These are phyloP conservation scores for Phrixothrix hirtus DNA, from an alignment of 2,888 invertebrate species.

Conservation along the genomic window DNA sequence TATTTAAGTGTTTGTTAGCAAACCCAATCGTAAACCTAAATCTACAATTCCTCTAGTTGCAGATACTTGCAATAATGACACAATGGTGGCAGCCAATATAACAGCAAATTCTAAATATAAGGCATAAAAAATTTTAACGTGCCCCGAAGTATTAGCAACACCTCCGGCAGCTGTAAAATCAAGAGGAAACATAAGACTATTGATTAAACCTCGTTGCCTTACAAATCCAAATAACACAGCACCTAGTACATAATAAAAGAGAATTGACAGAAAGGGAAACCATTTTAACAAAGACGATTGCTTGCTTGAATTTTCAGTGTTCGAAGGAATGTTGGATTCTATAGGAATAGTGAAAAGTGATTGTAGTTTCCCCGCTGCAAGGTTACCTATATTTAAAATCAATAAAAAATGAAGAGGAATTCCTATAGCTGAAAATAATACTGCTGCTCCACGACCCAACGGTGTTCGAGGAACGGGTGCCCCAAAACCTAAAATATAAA, in stretches of 20 bases:
- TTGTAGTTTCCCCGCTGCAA: slow-evolving; percentile 58
- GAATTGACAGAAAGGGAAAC: slow-evolving; percentile 55
- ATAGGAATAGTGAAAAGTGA: slow-evolving; percentile 45
- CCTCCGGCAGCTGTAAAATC: slow-evolving; percentile 74
- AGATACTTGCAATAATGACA: slow-evolving; percentile 64
- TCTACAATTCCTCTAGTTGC: slow-evolving; percentile 62
- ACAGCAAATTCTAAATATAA: slow-evolving; percentile 71
- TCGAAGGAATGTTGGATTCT: slow-evolving; percentile 25
- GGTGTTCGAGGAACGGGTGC: slow-evolving; percentile 71
- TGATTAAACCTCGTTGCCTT: slow-evolving; percentile 57
- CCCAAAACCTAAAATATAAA: slow-evolving; percentile 69
- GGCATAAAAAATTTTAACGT: slow-evolving; percentile 66
- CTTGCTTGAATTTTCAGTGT: slow-evolving; percentile 18
- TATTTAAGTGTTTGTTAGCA: slow-evolving; percentile 58
- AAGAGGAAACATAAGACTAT: slow-evolving; percentile 67
- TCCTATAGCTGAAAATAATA: slow-evolving; percentile 68
- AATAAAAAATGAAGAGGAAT: slow-evolving; percentile 70
- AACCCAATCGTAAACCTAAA: slow-evolving; percentile 60
- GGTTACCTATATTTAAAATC: slow-evolving; percentile 60
- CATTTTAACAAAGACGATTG: slow-evolving; percentile 50
- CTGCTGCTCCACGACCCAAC: slow-evolving; percentile 64
- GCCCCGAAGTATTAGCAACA: slow-evolving; percentile 63
- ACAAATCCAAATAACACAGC: slow-evolving; percentile 65
- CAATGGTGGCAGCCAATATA: slow-evolving; percentile 63
- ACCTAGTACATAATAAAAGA: slow-evolving; percentile 64